Evolutionary conservation across 2,888 invertebrate genomes (phyloP).

Genomic region (Rhingia campestris): DNA sequence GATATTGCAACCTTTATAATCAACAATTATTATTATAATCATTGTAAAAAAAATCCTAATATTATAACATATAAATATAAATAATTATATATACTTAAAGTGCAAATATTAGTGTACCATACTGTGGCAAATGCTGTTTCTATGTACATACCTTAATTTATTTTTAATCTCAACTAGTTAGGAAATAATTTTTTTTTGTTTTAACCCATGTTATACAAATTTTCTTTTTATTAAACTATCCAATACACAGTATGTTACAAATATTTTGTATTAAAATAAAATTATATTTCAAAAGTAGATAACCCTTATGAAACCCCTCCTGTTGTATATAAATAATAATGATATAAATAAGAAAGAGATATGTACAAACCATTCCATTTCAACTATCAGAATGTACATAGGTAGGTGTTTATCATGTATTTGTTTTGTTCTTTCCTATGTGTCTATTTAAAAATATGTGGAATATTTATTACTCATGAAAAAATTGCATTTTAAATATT

Average conservation of each 20-base stretch:
- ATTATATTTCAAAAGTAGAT: conserved; percentile 28
- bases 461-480: no score
- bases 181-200: background rate
- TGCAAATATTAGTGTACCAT: conserved; percentile 16
- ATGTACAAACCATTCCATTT: conserved; percentile 38
- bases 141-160: background rate
- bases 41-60: background rate
- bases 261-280: conserved; percentile 1
- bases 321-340: conserved; percentile 51
- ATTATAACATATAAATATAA: background rate
- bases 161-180: background rate
- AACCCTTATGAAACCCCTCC: conserved; percentile 72
- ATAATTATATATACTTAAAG: background rate
- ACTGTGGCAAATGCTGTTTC: conserved; percentile 15
- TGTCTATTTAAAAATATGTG: background rate
- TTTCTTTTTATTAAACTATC: background rate
- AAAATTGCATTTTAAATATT: no score
- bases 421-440: background rate
- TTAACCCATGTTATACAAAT: background rate
- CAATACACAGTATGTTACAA: background rate
- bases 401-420: background rate
- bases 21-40: background rate
- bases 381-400: conserved; percentile 5
- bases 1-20: background rate
- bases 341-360: conserved; percentile 26